phyloP scores from a whole-genome alignment of 64 coral and sea anemone species.

The Orbicella faveolata region DNA sequence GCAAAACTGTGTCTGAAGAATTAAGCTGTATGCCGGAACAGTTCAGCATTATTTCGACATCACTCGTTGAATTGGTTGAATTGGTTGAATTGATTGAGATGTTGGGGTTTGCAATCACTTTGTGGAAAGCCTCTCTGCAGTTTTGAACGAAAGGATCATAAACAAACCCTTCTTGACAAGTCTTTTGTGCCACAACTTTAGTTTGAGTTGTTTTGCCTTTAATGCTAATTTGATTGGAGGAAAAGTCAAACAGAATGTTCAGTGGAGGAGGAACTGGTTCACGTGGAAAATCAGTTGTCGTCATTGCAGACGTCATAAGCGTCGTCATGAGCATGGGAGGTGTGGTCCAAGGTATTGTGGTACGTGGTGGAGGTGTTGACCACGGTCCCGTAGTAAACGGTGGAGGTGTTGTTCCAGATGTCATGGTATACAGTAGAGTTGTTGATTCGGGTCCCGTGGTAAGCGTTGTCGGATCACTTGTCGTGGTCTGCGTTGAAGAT shows the following conservation, averaged over 20 bases:
- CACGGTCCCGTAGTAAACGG: not conserved
- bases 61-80: not conserved
- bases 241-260: conserved; percentile 6
- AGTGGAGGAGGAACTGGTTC: not conserved
- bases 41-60: not conserved
- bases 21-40: not conserved
- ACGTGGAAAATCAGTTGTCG: not conserved
- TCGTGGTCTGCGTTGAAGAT: not conserved
- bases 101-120: too few relatives aligned
- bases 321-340: too few relatives aligned
- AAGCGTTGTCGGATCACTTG: not conserved
- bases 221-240: not conserved
- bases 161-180: not conserved
- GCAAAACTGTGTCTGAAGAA: too few relatives aligned
- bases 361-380: not conserved
- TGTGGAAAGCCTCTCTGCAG: not conserved
- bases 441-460: not conserved
- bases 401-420: not conserved
- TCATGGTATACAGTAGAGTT: not conserved
- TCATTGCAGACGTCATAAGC: not conserved
- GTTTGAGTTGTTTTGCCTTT: not conserved
- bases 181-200: not conserved
- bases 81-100: not conserved
- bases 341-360: too few relatives aligned
- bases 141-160: not conserved